These are phyloP conservation scores for Xanthia togata DNA, from an alignment of 2,888 invertebrate genomes.

Conservation along the genomic window DNA sequence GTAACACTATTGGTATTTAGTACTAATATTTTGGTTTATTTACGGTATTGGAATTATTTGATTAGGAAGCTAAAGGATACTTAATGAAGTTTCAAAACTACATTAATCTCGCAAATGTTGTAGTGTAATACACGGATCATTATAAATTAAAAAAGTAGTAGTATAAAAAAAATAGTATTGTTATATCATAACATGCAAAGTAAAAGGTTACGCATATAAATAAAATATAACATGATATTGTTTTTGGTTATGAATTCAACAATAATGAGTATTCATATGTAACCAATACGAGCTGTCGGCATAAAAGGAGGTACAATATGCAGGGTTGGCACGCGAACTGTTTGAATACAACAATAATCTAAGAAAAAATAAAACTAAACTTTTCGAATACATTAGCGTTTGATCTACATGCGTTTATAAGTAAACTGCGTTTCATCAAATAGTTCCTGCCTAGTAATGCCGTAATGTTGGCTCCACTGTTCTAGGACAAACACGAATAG, in stretches of 20 bases:
- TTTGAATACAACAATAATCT: slow-evolving; percentile 12
- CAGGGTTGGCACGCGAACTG: slow-evolving; percentile 67
- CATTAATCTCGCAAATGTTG: neutral
- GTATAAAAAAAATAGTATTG: neutral
- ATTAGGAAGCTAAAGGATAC: neutral
- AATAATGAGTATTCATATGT: slow-evolving; percentile 68
- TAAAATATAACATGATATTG: slow-evolving; percentile 48
- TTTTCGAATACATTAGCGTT: neutral
- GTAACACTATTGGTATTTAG: slow-evolving; percentile 17
- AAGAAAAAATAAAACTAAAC: neutral
- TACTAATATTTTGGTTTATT: neutral
- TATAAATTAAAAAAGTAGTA: no score
- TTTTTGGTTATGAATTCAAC: slow-evolving; percentile 53
- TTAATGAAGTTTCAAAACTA: neutral
- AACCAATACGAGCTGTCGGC: slow-evolving; percentile 57
- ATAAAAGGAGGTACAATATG: slow-evolving; percentile 70
- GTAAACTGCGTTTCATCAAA: no score
- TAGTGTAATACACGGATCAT: neutral
- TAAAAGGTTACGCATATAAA: slow-evolving; percentile 36
- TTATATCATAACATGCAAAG: neutral
- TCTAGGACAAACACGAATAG: no score
- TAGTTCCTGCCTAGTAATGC: no score
- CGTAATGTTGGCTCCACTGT: no score
- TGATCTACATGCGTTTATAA: neutral
- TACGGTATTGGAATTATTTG: neutral